These are phyloP conservation scores for Drosophila pachea DNA, from an alignment of 1,140 invertebrate genomes.

Conservation along the genomic window DNA sequence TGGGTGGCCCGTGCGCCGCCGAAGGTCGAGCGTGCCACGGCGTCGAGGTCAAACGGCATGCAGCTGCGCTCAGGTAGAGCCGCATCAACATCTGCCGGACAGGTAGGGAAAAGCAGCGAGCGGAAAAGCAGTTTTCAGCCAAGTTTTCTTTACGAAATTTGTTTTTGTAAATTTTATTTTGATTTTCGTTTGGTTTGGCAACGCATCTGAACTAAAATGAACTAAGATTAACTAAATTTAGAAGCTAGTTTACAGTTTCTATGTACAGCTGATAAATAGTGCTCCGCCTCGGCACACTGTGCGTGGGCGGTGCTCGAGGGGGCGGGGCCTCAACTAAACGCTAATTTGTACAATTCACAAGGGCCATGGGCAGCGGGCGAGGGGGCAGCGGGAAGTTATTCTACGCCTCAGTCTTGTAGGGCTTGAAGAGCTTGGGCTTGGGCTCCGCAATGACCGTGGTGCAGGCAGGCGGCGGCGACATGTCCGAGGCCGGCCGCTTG, in stretches of 20 bases:
- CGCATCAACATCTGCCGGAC: not conserved
- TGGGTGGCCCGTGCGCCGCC: constrained; percentile 43
- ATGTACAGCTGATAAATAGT: constrained; percentile 55
- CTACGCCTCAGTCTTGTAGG: constrained; percentile 84
- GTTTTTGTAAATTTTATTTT: constrained; percentile 25
- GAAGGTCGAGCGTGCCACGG: constrained; percentile 48
- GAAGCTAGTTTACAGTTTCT: constrained; percentile 38
- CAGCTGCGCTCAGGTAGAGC: constrained; percentile 4
- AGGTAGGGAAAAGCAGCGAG: constrained; percentile 5
- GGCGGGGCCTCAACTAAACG: constrained; percentile 24
- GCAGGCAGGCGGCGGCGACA: constrained; percentile 52
- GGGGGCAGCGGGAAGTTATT: not conserved
- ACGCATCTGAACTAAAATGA: constrained; percentile 13
- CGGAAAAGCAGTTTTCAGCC: no score
- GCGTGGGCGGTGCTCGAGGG: not conserved
- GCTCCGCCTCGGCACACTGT: constrained; percentile 49
- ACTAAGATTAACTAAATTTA: constrained; percentile 31
- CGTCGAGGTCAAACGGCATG: constrained; percentile 24
- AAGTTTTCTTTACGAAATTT: constrained; percentile 29
- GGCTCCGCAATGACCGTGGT: constrained; percentile 66
- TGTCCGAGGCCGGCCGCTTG: constrained; percentile 66
- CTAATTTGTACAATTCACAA: constrained; percentile 69
- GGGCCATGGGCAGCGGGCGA: not conserved
- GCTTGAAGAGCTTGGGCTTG: constrained; percentile 85
- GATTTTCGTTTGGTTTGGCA: constrained; percentile 2